Evolutionary conservation across 92 coral and sea anemone genomes (phyloP), one percentile per base, ranked within the genome.

Genomic region (Zoanthus sansibaricus): DNA sequence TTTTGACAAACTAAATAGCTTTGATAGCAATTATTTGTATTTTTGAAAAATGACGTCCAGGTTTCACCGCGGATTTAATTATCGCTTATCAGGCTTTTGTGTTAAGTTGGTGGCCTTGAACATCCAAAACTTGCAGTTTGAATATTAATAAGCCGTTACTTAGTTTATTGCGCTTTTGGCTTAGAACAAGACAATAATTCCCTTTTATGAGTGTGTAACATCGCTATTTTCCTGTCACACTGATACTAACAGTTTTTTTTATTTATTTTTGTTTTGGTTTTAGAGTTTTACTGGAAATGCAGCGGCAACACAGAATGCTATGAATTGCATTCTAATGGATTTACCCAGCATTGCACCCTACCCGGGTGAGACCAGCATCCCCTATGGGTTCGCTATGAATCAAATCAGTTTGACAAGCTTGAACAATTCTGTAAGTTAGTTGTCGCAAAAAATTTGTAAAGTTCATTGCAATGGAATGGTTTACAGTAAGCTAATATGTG

Each of bases 341-440:
- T 84, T 94, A 21, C 98, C 98, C 2, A 94, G 93, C 68, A 94
- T 94, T 5, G 98, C 95, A 30, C 98, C 98, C 5, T 87, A 94
- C 90, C 96, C 96, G 16, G 49, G 87, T 31, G 48, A 25, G 47
- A 66, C 16, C 7, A 45, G 9, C 13, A 49, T n/a, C 6, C 17
- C 87, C 11, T 73, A 80, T 12, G 51, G 87, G 37, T 13, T 70
- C 51, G 55, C 78, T 18, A 37, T 59, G 45, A 87, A 79, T 66
- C 84, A 82, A 72, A 44, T 82, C 56, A 75, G 82, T 82, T 71
- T 82, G 25, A 77, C 72, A 78, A 91, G 76, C 44, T 87, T 74
- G 72, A 78, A 83, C 37, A 73, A 89, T 45, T 83, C 86, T 31
- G 84, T 77, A 37, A 79, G 89, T 77, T 91, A 83, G 78, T 78